These are phyloP conservation scores for Thecophora atra DNA, from an alignment of 2,888 invertebrate genomes.

Conservation along the genomic window DNA sequence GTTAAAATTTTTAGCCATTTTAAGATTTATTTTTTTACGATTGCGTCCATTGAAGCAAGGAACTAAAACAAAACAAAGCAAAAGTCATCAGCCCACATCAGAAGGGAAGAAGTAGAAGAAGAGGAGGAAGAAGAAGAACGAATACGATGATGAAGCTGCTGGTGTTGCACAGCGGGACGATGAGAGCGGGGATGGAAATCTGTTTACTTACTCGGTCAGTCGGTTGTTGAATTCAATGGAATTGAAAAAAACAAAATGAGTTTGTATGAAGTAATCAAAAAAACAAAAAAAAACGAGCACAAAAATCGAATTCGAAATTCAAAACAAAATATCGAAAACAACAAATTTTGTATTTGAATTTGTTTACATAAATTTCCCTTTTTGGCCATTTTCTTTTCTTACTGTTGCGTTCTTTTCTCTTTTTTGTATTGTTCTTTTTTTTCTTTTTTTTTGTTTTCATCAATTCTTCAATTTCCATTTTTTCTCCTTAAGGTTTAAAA, in stretches of 20 bases:
- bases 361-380: constrained; percentile 30
- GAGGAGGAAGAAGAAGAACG: not conserved
- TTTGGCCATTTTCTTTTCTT: constrained; percentile 2
- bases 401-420: not conserved
- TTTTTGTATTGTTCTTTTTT: not conserved
- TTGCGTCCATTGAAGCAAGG: not conserved
- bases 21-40: constrained; percentile 7
- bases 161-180: no score
- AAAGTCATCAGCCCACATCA: not conserved
- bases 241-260: no score
- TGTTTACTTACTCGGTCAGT: constrained; percentile 24
- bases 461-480: no score
- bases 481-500: not conserved
- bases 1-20: constrained; percentile 3
- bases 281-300: not conserved
- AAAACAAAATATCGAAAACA: not conserved
- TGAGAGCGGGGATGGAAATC: no score
- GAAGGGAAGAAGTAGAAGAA: not conserved
- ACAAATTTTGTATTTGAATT: constrained; percentile 23
- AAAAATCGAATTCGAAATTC: not conserved
- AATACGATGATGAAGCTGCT: no score
- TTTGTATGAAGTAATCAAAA: not conserved
- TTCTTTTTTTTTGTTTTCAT: not conserved
- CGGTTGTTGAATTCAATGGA: constrained; percentile 5
- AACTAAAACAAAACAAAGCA: not conserved